Conservation (phyloP, 2,113 vertebrate species). For the Clarias gariepinus region DNA sequence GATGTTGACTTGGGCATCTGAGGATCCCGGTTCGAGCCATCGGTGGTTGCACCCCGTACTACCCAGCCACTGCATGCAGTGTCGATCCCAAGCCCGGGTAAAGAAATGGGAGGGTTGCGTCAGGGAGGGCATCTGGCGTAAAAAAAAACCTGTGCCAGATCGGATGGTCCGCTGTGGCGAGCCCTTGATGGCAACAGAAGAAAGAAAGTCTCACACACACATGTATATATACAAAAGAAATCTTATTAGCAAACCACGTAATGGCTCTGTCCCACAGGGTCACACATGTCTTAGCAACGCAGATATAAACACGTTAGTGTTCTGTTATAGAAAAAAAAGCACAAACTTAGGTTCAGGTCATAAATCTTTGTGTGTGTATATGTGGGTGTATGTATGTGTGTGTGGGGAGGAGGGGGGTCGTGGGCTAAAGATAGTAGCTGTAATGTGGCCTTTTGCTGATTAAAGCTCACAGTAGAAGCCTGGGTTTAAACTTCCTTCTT, state of each 20-base stretch:
- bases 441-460: constrained; percentile 28
- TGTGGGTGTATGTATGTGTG: neutral
- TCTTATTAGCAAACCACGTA: constrained; percentile 11
- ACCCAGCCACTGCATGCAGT: no score
- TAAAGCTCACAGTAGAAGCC: neutral
- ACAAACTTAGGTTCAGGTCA: neutral
- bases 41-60: no score
- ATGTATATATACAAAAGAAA: neutral
- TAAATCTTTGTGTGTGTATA: neutral
- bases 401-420: neutral
- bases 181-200: no score
- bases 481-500: constrained; percentile 20
- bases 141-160: no score
- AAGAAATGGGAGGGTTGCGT: no score
- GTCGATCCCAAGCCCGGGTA: no score
- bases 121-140: no score
- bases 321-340: constrained; percentile 11
- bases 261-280: neutral
- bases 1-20: no score
- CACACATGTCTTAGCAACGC: neutral
- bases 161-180: no score
- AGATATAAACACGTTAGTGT: constrained; percentile 2
- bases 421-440: constrained; percentile 3
- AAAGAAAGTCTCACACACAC: neutral
- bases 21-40: no score